Conservation (phyloP, 2,888 invertebrate species). For the Buathra laborator region DNA sequence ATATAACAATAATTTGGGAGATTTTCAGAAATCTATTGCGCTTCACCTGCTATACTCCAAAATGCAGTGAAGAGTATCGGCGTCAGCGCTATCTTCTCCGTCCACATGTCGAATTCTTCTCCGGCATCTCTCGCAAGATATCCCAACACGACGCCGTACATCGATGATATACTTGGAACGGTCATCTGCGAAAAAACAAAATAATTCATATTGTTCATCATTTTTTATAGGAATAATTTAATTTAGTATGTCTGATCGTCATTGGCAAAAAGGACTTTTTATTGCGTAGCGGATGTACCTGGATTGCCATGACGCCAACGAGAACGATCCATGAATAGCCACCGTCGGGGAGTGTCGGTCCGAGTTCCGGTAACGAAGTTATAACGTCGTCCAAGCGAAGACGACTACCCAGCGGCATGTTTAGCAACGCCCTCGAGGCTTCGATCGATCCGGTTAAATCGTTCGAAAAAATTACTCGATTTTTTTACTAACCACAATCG, state of each 20-base stretch:
- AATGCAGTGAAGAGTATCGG: conserved; percentile 88
- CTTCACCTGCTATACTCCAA: conserved; percentile 86
- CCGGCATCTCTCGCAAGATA: conserved; percentile 69
- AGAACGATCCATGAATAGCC: conserved; percentile 90
- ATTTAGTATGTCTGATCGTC: background rate
- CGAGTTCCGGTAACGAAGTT: conserved; percentile 89
- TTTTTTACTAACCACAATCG: background rate
- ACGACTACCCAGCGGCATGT: conserved; percentile 76
- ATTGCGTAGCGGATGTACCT: conserved; percentile 76
- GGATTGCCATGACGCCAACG: conserved; percentile 87
- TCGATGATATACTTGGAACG: conserved; percentile 79
- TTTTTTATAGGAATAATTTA: background rate
- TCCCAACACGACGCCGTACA: conserved; percentile 79
- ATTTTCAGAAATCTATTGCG: background rate
- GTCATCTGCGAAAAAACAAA: conserved; percentile 76
- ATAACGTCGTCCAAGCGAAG: conserved; percentile 87
- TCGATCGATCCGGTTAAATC: background rate
- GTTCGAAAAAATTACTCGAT: background rate
- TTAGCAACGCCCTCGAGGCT: conserved; percentile 27
- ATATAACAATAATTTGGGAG: conserved; percentile 37
- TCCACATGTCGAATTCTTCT: conserved; percentile 86
- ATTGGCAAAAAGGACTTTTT: background rate
- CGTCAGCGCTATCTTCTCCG: conserved; percentile 87
- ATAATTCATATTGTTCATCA: background rate
- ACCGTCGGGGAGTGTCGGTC: conserved; percentile 89